Evolutionary conservation across 2,888 invertebrate genomes (phyloP), one percentile per base, ranked within the genome.

Genomic region (Aphidoletes aphidimyza): DNA sequence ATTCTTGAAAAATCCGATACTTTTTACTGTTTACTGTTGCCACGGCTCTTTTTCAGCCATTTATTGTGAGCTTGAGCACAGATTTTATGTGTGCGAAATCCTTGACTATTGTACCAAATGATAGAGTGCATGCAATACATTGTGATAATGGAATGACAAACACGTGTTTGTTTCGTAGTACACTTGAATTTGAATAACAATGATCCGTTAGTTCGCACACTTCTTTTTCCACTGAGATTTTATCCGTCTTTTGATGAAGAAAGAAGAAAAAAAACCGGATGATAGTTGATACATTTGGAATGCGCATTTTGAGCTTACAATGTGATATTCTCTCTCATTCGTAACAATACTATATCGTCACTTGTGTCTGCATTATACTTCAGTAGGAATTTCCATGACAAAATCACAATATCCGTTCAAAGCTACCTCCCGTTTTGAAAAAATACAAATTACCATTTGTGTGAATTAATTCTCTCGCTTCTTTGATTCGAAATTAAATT

Each of bases 111-210:
- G 11, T 42, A 17, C 19, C 2, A 17, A 47, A 17, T 47, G 47
- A 47, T 47, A 17, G 8, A 47, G 8, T 47, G 47, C 47, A 47
- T 47, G 47, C 47, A 19, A 47, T 47, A 14, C 47, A 14, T 47
- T 47, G 17, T 54, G 54, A 26, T 34, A 30, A 69, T 69, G 69
- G 30, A 69, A 69, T 69, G 69, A 69, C 69, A 69, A 30, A 69
- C 69, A 69, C 69, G 69, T 30, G 34, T 69, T 69, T 14, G 17
- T 69, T 30, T n/a, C 34, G 14, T 69, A 69, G 69, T 69, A 30
- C 69, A 69, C 69, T 69, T 69, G 9, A 69, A 69, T 69, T 69
- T 26, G 17, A 69, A 69, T 69, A 69, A 69, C 69, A 30, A 69
- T 69, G 14, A 34, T 69, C 14, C 69, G 14, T 30, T 69, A 69